Conservation (phyloP, 2,797 vertebrate species). For the Fundulus diaphanus region DNA sequence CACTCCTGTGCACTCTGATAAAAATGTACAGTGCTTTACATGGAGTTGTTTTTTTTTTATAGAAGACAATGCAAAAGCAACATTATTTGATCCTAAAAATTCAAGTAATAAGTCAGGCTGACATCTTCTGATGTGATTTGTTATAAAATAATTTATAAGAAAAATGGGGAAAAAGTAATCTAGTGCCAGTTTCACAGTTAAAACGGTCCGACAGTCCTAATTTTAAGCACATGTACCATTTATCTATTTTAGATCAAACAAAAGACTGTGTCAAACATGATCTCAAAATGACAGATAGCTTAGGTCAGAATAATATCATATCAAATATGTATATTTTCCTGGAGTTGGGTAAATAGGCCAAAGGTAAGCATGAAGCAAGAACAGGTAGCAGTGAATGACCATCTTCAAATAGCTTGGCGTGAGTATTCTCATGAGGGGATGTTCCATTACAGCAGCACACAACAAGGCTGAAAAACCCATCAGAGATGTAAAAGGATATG, state of each 20-base stretch:
- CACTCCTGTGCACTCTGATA: neutral
- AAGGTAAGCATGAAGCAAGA: conserved; percentile 8
- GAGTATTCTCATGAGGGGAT: conserved; percentile 65
- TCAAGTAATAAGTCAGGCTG: neutral
- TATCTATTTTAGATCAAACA: neutral
- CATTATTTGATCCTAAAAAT: neutral
- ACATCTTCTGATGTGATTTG: neutral
- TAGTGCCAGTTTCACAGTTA: neutral
- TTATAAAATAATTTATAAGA: neutral
- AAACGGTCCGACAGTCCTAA: neutral
- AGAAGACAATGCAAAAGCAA: neutral
- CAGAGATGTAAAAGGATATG: conserved; percentile 74
- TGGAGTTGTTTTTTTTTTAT: neutral
- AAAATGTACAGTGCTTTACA: neutral
- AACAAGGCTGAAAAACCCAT: conserved; percentile 73
- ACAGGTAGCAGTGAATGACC: conserved; percentile 34
- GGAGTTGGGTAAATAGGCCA: conserved; percentile 1
- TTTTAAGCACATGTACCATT: neutral
- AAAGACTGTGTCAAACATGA: neutral
- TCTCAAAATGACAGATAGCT: neutral
- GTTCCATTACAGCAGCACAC: conserved; percentile 72
- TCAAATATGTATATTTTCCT: neutral
- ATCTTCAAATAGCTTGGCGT: conserved; percentile 65
- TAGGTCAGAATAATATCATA: neutral
- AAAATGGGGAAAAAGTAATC: neutral